Evolutionary conservation across 2,888 invertebrate genomes (phyloP).

Genomic region (Gnatocerus cornutus): DNA sequence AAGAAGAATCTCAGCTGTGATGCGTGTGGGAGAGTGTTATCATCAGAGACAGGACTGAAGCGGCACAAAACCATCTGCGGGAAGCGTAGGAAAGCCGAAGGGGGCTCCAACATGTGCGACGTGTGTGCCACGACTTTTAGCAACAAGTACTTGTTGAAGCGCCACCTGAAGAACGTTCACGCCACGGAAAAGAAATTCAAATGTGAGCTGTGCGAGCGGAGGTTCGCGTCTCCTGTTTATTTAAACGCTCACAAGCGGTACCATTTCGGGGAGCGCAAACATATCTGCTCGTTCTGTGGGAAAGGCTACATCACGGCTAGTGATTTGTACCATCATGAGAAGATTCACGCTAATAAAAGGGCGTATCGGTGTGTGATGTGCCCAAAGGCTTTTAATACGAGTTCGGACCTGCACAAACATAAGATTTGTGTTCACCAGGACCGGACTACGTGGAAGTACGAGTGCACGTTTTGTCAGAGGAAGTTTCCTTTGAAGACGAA

Average conservation of each 20-base stretch:
- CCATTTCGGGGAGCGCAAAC: conserved; percentile 62
- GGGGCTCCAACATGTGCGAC: conserved; percentile 52
- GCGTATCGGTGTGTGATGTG: conserved; percentile 65
- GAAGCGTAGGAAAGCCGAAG: conserved; percentile 39
- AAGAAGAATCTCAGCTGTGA: conserved; percentile 50
- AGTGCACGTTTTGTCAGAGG: conserved; percentile 61
- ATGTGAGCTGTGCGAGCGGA: conserved; percentile 64
- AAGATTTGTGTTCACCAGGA: conserved; percentile 66
- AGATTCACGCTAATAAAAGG: conserved; percentile 66
- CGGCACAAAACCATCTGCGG: conserved; percentile 55
- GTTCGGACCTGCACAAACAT: conserved; percentile 66
- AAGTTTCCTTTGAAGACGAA: conserved; percentile 66
- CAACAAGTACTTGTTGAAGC: conserved; percentile 63
- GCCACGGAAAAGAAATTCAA: conserved; percentile 64
- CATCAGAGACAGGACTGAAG: conserved; percentile 54
- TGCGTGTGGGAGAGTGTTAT: conserved; percentile 54
- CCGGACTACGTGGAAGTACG: conserved; percentile 64
- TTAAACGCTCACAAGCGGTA: conserved; percentile 65
- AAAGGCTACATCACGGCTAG: conserved; percentile 70
- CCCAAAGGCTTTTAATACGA: conserved; percentile 67
- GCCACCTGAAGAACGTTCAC: conserved; percentile 65
- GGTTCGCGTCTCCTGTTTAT: conserved; percentile 65
- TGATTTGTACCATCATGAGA: conserved; percentile 67
- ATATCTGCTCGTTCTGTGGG: conserved; percentile 66
- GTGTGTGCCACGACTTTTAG: conserved; percentile 61